Evolutionary conservation across 2,888 invertebrate species (phyloP).

Genomic region (Hylaea fasciaria): DNA sequence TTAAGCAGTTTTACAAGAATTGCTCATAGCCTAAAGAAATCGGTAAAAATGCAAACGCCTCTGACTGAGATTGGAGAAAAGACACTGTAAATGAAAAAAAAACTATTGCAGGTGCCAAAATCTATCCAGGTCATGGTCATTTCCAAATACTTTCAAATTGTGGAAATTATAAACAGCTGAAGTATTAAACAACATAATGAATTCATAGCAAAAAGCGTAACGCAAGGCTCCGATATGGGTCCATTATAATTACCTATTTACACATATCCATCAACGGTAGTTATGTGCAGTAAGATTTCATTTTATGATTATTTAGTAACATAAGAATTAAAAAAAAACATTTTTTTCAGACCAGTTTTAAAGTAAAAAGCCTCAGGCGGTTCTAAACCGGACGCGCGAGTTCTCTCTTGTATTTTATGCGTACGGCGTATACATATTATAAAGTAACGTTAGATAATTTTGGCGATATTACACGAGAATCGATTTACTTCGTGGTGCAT

Average conservation of each 20-base stretch:
- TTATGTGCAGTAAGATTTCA: conserved; percentile 20
- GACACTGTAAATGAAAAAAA: background rate
- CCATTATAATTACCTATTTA: conserved; percentile 16
- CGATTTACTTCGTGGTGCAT: conserved; percentile 53
- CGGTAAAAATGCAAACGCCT: background rate
- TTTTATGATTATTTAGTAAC: conserved; percentile 35
- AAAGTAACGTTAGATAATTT: conserved; percentile 57
- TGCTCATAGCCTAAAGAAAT: no score
- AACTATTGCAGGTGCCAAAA: background rate
- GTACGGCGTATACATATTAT: conserved; percentile 48
- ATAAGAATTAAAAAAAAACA: conserved; percentile 29
- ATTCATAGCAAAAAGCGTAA: conserved; percentile 21
- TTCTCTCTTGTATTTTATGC: conserved; percentile 54
- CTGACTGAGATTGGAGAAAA: background rate
- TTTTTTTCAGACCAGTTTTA: conserved; percentile 44
- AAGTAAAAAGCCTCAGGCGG: conserved; percentile 48
- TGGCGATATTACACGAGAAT: conserved; percentile 47
- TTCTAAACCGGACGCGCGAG: conserved; percentile 56
- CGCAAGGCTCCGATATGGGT: conserved; percentile 26
- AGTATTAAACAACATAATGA: background rate
- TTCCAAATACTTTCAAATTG: conserved; percentile 5
- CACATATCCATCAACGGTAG: background rate
- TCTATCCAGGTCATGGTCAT: conserved; percentile 6
- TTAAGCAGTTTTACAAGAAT: background rate
- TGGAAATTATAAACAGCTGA: conserved; percentile 2